These are phyloP conservation scores for Camponotus floridanus DNA, from an alignment of 1,140 invertebrate species.

Conservation along the genomic window DNA sequence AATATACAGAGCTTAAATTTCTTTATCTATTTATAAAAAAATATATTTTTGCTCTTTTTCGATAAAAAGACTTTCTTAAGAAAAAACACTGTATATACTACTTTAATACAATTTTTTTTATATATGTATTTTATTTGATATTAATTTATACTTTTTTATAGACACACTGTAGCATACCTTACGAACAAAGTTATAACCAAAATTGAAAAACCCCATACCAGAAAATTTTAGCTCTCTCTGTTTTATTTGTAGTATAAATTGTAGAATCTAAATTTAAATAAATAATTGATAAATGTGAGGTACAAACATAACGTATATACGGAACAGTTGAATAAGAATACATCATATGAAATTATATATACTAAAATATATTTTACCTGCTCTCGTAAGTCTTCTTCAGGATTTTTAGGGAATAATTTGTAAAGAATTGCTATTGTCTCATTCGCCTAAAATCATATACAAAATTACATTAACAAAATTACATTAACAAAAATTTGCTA, in stretches of 20 bases:
- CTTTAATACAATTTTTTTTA: background rate
- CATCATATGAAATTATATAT: background rate
- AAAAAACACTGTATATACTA: no score
- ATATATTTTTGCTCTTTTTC: no score
- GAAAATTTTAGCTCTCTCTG: slow-evolving; percentile 5
- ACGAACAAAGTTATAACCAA: slow-evolving; percentile 6
- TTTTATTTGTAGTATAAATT: slow-evolving; percentile 40
- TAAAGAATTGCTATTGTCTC: slow-evolving; percentile 9
- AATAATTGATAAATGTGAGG: background rate
- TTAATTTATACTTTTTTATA: slow-evolving; percentile 3
- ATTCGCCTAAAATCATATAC: slow-evolving; percentile 16
- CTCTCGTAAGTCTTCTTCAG: background rate
- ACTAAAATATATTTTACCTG: slow-evolving; percentile 7
- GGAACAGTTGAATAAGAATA: background rate
- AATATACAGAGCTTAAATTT: no score
- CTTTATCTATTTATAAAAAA: no score
- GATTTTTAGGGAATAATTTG: background rate
- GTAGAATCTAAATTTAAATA: background rate
- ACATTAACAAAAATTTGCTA: no score
- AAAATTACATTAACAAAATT: background rate
- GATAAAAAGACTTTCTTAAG: no score
- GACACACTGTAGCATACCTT: background rate
- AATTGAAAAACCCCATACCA: slow-evolving; percentile 1
- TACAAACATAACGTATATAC: background rate
- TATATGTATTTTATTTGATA: background rate